These are phyloP conservation scores for Salminus brasiliensis DNA, from an alignment of 2,113 vertebrate species.

Conservation along the genomic window DNA sequence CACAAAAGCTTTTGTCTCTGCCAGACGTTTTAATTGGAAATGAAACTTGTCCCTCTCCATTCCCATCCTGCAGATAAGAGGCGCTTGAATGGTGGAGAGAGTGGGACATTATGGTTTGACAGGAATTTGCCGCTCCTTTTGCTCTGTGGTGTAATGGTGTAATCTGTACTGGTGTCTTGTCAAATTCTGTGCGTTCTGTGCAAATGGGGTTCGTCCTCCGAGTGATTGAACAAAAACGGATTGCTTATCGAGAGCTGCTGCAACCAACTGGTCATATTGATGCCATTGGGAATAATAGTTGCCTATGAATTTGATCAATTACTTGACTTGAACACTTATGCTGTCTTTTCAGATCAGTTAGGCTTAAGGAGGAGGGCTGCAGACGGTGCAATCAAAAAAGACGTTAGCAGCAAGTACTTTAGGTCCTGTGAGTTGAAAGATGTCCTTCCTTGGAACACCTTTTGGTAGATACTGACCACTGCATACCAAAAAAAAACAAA, in stretches of 20 bases:
- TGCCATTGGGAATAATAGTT: no score
- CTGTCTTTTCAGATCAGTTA: background rate
- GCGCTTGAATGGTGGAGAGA: background rate
- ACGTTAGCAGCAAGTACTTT: no score
- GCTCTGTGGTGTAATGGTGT: background rate
- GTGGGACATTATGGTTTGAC: conserved; percentile 32
- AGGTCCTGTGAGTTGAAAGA: no score
- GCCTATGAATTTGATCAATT: background rate
- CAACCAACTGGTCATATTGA: background rate
- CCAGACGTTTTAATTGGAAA: conserved; percentile 27
- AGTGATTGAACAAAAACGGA: background rate
- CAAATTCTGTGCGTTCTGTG: background rate
- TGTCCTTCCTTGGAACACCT: no score
- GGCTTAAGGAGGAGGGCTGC: no score
- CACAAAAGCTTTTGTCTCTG: conserved; percentile 16
- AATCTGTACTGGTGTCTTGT: conserved; percentile 6
- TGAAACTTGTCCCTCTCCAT: conserved; percentile 17
- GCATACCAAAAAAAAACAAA: no score
- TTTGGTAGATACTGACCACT: no score
- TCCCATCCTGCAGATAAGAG: conserved; percentile 19
- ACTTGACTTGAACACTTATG: background rate
- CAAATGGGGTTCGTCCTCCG: background rate
- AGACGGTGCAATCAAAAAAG: no score
- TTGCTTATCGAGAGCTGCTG: background rate
- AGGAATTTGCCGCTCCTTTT: conserved; percentile 7